These are phyloP conservation scores for Pomacea canaliculata DNA, from an alignment of 2,888 invertebrate genomes.

Conservation along the genomic window DNA sequence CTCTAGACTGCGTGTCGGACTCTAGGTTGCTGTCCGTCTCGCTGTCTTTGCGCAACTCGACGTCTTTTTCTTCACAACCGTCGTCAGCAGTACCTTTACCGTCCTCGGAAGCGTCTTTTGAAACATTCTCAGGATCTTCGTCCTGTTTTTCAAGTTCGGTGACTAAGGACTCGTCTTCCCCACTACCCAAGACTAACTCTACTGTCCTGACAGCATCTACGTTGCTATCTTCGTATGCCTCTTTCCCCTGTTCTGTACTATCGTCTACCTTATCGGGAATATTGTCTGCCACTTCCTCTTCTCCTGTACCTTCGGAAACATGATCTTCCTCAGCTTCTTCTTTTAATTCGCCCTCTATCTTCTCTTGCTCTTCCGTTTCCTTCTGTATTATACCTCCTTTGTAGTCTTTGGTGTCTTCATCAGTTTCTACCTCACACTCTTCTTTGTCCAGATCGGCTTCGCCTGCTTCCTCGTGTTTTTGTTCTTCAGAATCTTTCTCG, in stretches of 20 bases:
- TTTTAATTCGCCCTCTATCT: background rate
- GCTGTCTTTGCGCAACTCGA: background rate
- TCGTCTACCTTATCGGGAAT: no score
- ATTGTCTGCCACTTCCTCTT: no score
- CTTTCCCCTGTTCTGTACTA: no score
- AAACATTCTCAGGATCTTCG: background rate
- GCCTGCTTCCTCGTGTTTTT: background rate
- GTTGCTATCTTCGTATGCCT: background rate
- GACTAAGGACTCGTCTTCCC: background rate
- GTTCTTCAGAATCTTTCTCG: background rate
- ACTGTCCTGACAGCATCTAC: background rate
- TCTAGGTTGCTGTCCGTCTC: background rate
- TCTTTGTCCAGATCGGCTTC: background rate
- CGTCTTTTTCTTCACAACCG: no score
- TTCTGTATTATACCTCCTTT: background rate
- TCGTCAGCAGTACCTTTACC: background rate
- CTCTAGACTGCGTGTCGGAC: background rate
- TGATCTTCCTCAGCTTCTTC: background rate
- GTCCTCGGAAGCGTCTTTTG: background rate
- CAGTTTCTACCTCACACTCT: background rate
- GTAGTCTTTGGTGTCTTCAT: background rate
- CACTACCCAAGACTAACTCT: background rate
- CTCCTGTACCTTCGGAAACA: background rate
- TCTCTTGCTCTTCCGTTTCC: conserved; percentile 5
- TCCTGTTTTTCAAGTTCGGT: background rate